Conservation (phyloP, 2,113 vertebrate species). For the Austrofundulus limnaeus region DNA sequence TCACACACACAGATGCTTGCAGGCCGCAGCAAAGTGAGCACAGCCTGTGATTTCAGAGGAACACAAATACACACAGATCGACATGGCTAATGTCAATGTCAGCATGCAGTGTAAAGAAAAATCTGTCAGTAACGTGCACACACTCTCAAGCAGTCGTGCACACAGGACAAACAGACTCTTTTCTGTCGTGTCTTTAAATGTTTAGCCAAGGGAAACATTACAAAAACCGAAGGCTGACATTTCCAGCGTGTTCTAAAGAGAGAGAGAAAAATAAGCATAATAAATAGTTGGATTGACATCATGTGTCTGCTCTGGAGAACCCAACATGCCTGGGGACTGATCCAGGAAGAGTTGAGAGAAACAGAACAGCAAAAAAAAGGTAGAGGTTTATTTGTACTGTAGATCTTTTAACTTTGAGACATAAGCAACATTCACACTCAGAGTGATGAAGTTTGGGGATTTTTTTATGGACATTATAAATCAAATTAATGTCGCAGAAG, state of each 20-base stretch:
- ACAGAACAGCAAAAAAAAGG: constrained; percentile 22
- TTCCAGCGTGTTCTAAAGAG: constrained; percentile 61
- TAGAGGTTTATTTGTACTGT: constrained; percentile 33
- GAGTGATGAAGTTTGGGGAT: constrained; percentile 1
- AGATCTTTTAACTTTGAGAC: constrained; percentile 18
- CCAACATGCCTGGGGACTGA: constrained; percentile 13
- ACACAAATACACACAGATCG: constrained; percentile 66
- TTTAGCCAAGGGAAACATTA: constrained; percentile 70
- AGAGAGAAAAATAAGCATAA: constrained; percentile 69
- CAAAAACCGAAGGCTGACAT: constrained; percentile 57
- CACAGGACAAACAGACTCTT: constrained; percentile 62
- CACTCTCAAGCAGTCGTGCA: constrained; percentile 35
- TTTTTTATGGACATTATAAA: constrained; percentile 46
- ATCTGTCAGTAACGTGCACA: constrained; percentile 49
- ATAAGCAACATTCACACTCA: not conserved
- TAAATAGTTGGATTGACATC: constrained; percentile 72
- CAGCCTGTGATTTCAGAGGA: constrained; percentile 53
- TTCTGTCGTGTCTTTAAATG: constrained; percentile 56
- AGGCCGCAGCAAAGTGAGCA: constrained; percentile 49
- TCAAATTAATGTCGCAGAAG: not conserved
- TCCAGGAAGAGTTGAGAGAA: constrained; percentile 38
- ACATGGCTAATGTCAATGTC: constrained; percentile 69
- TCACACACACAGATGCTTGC: constrained; percentile 34
- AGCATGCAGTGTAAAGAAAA: constrained; percentile 67
- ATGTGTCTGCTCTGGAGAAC: constrained; percentile 52